Percentiles rank a stretch among this genome's conserved stretches.
phyloP scores from a whole-genome alignment of 2,888 invertebrate species.

The Lithophane leautieri region DNA sequence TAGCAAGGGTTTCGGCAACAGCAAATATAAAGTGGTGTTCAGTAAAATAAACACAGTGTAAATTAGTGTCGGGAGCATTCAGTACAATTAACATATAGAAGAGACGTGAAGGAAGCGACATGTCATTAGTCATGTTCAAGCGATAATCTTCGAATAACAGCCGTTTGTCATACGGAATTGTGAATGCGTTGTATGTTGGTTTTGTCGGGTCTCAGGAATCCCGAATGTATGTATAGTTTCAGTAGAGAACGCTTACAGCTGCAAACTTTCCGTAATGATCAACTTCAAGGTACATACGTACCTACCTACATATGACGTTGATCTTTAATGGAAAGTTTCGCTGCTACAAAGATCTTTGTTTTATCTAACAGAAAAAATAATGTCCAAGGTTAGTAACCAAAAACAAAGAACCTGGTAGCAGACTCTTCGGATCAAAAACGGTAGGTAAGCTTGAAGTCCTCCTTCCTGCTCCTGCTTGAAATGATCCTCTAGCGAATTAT shows the following conservation, averaged over 20 bases:
- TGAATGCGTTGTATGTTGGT: conserved; percentile 68
- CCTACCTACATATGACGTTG: no score
- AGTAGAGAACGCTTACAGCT: neutral
- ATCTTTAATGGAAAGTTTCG: no score
- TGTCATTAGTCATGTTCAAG: conserved; percentile 88
- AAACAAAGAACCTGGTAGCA: no score
- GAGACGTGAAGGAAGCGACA: conserved; percentile 77
- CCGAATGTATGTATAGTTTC: conserved; percentile 5
- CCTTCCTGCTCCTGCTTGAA: no score
- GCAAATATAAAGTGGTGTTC: conserved; percentile 68
- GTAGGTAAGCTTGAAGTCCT: neutral
- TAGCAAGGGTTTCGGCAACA: conserved; percentile 26
- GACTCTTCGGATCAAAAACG: neutral
- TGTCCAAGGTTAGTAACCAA: no score
- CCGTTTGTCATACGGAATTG: conserved; percentile 82
- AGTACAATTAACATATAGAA: conserved; percentile 87
- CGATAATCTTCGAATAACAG: conserved; percentile 87
- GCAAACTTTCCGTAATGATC: neutral
- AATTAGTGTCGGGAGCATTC: conserved; percentile 85
- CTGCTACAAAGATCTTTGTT: neutral
- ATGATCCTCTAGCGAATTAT: neutral
- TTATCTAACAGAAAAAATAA: neutral
- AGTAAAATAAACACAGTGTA: conserved; percentile 86
- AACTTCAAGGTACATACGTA: neutral
- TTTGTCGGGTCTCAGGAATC: conserved; percentile 59